Percentiles rank a stretch among this genome's conserved stretches.
Conservation (phyloP, 1,140 invertebrate genomes). For the Battus philenor region DNA sequence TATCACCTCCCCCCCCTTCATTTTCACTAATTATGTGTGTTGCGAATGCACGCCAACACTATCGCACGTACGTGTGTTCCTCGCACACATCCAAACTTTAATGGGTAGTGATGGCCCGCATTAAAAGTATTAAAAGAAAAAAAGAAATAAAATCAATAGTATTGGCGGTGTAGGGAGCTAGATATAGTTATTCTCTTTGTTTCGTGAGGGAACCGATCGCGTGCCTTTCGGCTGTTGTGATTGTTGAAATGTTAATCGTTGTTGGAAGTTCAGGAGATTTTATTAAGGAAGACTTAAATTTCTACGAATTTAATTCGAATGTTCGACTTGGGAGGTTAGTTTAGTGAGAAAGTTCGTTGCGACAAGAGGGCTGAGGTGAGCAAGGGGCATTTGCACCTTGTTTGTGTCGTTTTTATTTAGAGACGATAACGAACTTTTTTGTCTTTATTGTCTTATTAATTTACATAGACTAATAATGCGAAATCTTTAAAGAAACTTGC, state of each 20-base stretch:
- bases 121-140: conserved; percentile 44
- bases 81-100: conserved; percentile 27
- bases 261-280: conserved; percentile 48
- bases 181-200: conserved; percentile 56
- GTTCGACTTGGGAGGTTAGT: conserved; percentile 19
- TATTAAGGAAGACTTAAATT: conserved; percentile 51
- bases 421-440: too few species aligned
- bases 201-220: conserved; percentile 48
- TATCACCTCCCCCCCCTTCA: conserved; percentile 60
- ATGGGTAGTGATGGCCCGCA: conserved; percentile 42
- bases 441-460: too few species aligned
- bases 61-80: conserved; percentile 7
- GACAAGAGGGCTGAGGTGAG: conserved; percentile 21
- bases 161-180: conserved; percentile 34
- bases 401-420: conserved; percentile 18
- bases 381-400: conserved; percentile 19
- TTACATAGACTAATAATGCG: too few species aligned
- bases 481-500: too few species aligned
- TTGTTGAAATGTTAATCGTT: conserved; percentile 66
- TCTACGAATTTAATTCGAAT: conserved; percentile 28
- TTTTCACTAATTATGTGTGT: conserved; percentile 70
- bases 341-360: conserved; percentile 28
- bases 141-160: conserved; percentile 56
- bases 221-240: conserved; percentile 49
- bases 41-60: conserved; percentile 57